Percentiles rank a stretch among this genome's conserved stretches.
phyloP scores from a whole-genome alignment of 1,140 invertebrate genomes.

The Neotoxoptera formosana region DNA sequence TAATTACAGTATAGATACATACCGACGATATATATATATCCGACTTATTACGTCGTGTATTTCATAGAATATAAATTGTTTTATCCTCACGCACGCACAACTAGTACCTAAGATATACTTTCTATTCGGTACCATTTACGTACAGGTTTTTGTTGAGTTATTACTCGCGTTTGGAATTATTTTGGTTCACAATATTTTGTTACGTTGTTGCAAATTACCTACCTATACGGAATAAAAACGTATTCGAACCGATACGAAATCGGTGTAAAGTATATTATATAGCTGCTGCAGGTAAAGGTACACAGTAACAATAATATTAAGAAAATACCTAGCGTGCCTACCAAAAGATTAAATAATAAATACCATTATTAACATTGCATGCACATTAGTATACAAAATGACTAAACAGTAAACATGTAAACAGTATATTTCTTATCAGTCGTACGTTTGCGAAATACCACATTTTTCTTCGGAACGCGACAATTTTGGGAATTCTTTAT shows the following conservation, averaged over 20 bases:
- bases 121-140: background rate
- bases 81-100: background rate
- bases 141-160: constrained; percentile 15
- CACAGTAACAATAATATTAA: background rate
- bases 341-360: constrained; percentile 9
- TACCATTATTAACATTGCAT: constrained; percentile 16
- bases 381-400: background rate
- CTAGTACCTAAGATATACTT: background rate
- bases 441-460: background rate
- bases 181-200: background rate
- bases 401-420: constrained; percentile 8
- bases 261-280: background rate
- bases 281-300: background rate
- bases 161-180: background rate
- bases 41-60: background rate
- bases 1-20: background rate
- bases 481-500: background rate
- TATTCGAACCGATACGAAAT: background rate
- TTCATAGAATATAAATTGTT: constrained; percentile 9
- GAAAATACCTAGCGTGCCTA: background rate
- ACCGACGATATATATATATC: background rate
- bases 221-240: background rate
- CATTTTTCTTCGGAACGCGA: background rate
- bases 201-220: too few species aligned
- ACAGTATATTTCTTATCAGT: constrained; percentile 2